phyloP scores from a whole-genome alignment of 2,888 invertebrate species.

The Punctoribates punctum region DNA sequence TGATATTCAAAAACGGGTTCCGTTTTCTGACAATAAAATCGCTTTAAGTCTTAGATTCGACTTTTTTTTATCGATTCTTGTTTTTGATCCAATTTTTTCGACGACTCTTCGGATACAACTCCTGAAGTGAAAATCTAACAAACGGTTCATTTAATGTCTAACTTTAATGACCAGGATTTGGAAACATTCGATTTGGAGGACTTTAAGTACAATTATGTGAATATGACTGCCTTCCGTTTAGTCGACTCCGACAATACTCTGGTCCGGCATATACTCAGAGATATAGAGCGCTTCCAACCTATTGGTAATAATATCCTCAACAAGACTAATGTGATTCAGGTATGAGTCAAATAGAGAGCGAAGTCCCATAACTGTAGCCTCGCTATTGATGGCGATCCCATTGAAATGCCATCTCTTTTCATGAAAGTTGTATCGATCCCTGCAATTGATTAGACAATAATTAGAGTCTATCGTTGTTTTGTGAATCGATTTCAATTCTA shows the following conservation, averaged over 20 bases:
- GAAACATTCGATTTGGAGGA: conserved; percentile 55
- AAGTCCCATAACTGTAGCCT: neutral
- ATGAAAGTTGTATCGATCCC: no score
- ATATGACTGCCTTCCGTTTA: conserved; percentile 88
- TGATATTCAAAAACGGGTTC: no score
- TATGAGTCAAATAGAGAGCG: conserved; percentile 39
- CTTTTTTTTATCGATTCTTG: no score
- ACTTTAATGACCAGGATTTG: conserved; percentile 52
- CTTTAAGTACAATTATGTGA: conserved; percentile 88
- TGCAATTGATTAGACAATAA: no score
- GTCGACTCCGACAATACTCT: conserved; percentile 75
- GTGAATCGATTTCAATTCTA: no score
- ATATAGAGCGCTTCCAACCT: conserved; percentile 84
- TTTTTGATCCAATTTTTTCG: no score
- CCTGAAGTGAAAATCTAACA: neutral
- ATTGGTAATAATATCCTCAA: conserved; percentile 48
- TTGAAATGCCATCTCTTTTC: conserved; percentile 4
- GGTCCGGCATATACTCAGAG: conserved; percentile 68
- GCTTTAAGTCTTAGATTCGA: no score
- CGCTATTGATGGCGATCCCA: neutral
- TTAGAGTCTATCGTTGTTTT: no score
- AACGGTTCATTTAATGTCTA: neutral
- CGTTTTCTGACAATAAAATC: no score
- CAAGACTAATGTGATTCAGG: conserved; percentile 49
- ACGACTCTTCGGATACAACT: no score